Evolutionary conservation across 1,140 invertebrate species (phyloP).

Genomic region (Drosophila orena): DNA sequence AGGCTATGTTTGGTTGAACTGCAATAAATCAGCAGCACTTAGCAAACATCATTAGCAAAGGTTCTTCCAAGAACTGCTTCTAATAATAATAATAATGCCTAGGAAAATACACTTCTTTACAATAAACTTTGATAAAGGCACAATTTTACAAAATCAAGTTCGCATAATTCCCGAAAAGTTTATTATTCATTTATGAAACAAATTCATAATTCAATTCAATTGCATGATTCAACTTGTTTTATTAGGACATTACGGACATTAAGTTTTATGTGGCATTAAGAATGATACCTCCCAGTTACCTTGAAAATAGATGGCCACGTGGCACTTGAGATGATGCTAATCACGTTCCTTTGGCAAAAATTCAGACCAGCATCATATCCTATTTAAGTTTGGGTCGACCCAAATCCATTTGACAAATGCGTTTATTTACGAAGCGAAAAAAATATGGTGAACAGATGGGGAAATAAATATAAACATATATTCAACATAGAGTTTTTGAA

Average conservation of each 20-base stretch:
- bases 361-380: conserved; percentile 6
- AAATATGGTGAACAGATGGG: neutral
- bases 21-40: neutral
- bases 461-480: neutral
- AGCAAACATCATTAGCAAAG: neutral
- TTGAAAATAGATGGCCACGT: neutral
- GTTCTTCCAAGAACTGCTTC: too few species aligned
- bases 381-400: conserved; percentile 17
- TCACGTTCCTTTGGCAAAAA: conserved; percentile 8
- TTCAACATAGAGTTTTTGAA: too few species aligned
- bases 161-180: too few species aligned
- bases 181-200: too few species aligned
- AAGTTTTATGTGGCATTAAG: neutral
- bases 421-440: neutral
- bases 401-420: conserved; percentile 1
- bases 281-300: neutral
- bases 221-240: too few species aligned
- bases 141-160: too few species aligned
- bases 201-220: too few species aligned
- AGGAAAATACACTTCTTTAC: too few species aligned
- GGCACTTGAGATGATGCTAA: neutral
- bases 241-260: too few species aligned
- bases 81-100: too few species aligned
- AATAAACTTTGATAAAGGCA: too few species aligned
- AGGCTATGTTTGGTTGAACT: neutral